These are phyloP conservation scores for Lasiurus cinereus DNA, from an alignment of 2,113 vertebrate species.

Conservation along the genomic window DNA sequence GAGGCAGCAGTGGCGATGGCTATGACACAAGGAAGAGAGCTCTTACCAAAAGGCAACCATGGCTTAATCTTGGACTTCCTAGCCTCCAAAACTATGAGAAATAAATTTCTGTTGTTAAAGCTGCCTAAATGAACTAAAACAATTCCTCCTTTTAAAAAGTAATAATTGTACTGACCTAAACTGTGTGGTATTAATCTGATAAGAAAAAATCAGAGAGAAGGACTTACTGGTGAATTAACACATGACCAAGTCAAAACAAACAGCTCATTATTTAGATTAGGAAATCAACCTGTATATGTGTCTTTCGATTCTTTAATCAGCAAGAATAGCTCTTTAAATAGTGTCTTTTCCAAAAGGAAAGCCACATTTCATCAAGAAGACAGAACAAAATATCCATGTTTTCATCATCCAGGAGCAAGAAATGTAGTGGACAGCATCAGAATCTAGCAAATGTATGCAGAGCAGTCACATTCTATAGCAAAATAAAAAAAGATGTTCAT, in stretches of 20 bases:
- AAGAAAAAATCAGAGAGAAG: not conserved
- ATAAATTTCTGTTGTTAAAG: not conserved
- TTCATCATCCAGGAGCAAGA: not conserved
- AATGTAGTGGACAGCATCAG: not conserved
- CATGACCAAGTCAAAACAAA: not conserved
- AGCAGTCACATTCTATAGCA: not conserved
- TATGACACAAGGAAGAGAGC: not conserved
- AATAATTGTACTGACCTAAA: conserved; percentile 44
- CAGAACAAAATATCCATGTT: not conserved
- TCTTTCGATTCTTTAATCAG: conserved; percentile 38
- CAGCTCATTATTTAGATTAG: not conserved
- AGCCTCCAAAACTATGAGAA: not conserved
- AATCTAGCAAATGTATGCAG: not conserved
- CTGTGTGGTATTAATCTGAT: not conserved
- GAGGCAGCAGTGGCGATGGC: too few relatives aligned
- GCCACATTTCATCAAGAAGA: conserved; percentile 55
- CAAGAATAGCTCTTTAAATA: conserved; percentile 46
- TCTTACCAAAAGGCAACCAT: not conserved
- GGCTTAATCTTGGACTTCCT: not conserved
- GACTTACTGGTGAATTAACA: not conserved
- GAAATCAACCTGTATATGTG: not conserved
- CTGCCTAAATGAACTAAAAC: not conserved
- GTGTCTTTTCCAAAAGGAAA: conserved; percentile 53
- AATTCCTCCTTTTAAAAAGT: not conserved
- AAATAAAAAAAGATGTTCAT: not conserved